Evolutionary conservation across 2,797 vertebrate genomes (phyloP).

Genomic region (Arnoldichthys spilopterus): DNA sequence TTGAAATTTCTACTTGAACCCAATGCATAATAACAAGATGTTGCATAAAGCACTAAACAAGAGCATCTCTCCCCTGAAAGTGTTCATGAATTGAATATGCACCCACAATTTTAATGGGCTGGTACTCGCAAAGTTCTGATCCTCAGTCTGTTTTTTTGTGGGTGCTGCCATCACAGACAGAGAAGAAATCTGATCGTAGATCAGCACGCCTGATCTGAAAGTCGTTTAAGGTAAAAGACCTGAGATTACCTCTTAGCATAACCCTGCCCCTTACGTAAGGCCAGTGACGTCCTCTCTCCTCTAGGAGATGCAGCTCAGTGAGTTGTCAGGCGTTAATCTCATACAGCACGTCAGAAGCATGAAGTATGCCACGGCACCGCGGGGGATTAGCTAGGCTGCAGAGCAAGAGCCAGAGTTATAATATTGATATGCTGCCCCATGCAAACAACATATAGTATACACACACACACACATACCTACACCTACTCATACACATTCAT

Average conservation of each 20-base stretch:
- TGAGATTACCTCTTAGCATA: not conserved
- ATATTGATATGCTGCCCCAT: slow-evolving; percentile 25
- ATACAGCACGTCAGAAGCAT: slow-evolving; percentile 48
- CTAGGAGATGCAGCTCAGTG: slow-evolving; percentile 34
- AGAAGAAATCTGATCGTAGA: not conserved
- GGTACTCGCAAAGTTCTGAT: not conserved
- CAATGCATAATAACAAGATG: not conserved
- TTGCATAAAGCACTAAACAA: not conserved
- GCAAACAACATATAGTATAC: not conserved
- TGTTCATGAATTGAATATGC: not conserved
- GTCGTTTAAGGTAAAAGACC: not conserved
- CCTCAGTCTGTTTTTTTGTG: not conserved
- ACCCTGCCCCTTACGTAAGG: slow-evolving; percentile 3
- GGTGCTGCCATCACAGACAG: not conserved
- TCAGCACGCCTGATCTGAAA: too few species aligned
- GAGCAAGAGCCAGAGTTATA: slow-evolving; percentile 11
- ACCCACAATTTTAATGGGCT: not conserved
- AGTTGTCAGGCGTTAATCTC: slow-evolving; percentile 54
- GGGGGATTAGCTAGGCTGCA: slow-evolving; percentile 44
- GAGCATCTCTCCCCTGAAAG: not conserved
- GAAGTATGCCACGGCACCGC: slow-evolving; percentile 43
- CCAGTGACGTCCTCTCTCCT: slow-evolving; percentile 24
- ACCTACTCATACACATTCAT: not conserved
- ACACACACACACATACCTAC: not conserved
- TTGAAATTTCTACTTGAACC: slow-evolving; percentile 12